These are phyloP conservation scores for Odontothrips loti DNA, from an alignment of 2,888 invertebrate species.

Conservation along the genomic window DNA sequence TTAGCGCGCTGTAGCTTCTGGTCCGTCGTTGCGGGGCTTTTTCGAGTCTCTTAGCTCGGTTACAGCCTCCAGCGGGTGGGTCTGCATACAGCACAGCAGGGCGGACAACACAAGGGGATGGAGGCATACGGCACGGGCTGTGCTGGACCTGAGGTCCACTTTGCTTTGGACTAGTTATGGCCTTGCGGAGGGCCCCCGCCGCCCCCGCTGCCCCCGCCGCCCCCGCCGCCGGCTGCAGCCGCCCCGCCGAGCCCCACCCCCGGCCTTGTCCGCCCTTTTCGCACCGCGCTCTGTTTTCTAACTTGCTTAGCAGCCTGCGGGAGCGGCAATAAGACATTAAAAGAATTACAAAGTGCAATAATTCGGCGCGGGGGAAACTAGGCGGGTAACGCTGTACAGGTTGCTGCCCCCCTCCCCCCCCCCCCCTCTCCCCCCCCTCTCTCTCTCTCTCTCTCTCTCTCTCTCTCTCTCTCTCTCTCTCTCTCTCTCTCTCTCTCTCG, in stretches of 20 bases:
- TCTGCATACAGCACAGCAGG: too few relatives aligned
- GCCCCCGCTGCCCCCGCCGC: conserved; percentile 57
- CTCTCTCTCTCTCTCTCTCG: conserved; percentile 30
- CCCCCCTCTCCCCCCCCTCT: neutral
- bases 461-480: neutral
- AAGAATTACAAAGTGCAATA: conserved; percentile 27
- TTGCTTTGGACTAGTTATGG: conserved; percentile 4
- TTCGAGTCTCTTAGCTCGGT: too few relatives aligned
- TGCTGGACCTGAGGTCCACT: conserved; percentile 20
- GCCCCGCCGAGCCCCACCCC: conserved; percentile 59
- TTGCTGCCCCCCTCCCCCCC: conserved; percentile 38
- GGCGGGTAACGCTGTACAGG: conserved; percentile 39
- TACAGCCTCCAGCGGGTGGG: too few relatives aligned
- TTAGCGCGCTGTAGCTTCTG: too few relatives aligned
- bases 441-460: conserved; percentile 29
- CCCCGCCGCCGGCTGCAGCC: conserved; percentile 39
- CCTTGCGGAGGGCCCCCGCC: neutral
- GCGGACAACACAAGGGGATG: too few relatives aligned
- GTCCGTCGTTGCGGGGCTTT: too few relatives aligned
- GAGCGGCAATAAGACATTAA: conserved; percentile 36
- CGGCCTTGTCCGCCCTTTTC: conserved; percentile 49
- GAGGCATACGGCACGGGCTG: too few relatives aligned
- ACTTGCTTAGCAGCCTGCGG: conserved; percentile 59
- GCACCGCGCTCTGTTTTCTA: conserved; percentile 59
- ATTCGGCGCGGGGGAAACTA: conserved; percentile 37